phyloP scores from a whole-genome alignment of 2,113 vertebrate genomes.

The Malurus cyaneus region DNA sequence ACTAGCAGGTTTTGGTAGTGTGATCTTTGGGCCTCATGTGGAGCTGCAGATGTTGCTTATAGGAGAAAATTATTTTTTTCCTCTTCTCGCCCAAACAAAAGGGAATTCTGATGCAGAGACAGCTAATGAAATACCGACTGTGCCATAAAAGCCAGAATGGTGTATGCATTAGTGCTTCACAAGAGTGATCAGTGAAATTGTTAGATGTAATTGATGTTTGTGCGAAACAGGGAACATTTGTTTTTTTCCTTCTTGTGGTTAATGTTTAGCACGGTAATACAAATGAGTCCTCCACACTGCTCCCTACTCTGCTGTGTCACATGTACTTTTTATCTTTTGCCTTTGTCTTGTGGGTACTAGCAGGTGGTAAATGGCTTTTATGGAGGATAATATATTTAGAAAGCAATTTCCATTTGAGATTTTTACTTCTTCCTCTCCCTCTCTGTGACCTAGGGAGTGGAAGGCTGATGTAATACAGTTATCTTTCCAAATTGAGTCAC shows the following conservation, averaged over 20 bases:
- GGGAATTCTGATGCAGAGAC: not conserved
- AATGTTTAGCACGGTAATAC: constrained; percentile 74
- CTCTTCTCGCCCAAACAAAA: not conserved
- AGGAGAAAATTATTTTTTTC: not conserved
- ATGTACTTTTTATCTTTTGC: constrained; percentile 37
- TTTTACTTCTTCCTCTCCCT: constrained; percentile 58
- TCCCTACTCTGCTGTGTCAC: not conserved
- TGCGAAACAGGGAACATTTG: constrained; percentile 69
- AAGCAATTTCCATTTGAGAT: constrained; percentile 69
- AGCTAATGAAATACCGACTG: constrained; percentile 10
- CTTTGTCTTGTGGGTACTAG: constrained; percentile 66
- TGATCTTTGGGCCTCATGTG: not conserved
- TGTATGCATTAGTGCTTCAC: not conserved
- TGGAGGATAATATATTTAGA: constrained; percentile 69
- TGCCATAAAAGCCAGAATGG: constrained; percentile 31
- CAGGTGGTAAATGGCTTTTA: constrained; percentile 72
- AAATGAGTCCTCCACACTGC: constrained; percentile 25
- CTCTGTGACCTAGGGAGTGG: constrained; percentile 46
- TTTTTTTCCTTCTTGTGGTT: constrained; percentile 72
- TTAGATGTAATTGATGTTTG: constrained; percentile 67
- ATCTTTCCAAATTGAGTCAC: constrained; percentile 61
- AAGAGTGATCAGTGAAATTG: constrained; percentile 72
- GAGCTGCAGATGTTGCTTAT: not conserved
- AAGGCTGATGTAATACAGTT: constrained; percentile 67
- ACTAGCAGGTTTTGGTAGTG: not conserved